Base-by-base conservation (phyloP, 2,888 invertebrate genomes). In the Phyto melanocephala region DNA sequence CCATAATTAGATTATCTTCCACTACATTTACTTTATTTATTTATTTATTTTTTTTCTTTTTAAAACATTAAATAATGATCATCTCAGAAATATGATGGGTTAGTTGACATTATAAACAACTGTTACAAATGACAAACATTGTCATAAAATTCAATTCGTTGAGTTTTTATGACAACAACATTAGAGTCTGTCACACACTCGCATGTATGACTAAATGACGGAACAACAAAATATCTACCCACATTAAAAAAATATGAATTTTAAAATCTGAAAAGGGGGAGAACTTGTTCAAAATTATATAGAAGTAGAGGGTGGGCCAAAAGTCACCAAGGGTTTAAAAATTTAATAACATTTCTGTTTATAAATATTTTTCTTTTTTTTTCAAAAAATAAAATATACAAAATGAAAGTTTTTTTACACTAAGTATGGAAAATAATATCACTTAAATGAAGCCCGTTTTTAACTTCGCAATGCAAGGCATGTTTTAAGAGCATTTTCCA, bases 1-100 rank as follows among this genome's bases (percentile, higher is more conserved):
- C 90, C 90, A 90, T 81, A 90, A 90, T 90, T 90, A 90, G 90
- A 90, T 90, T 90, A 89, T 89, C 90, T 90, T 90, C 89, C 90
- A 85, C 86, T 84, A 89, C 90, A 90, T 90, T 90, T 86, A 89
- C 88, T 89, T 86, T 86, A 88, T n/a, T n/a, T n/a, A n/a, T n/a
- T n/a, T n/a, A n/a, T n/a, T n/a, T n/a, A 28, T 6, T 28, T 89
- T 89, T 72, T 77, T 65, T 40, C 35, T 63, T 78, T 87, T 85
- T 83, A 84, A 79, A 78, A 81, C 84, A 84, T 86, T 84, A 84
- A 86, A 85, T 79, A 82, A 83, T 78, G 78, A 84, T 83, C 83
- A 81, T 85, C 17, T 17, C 6, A 10, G 15, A 37, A 74, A 60
- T 79, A 79, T 80, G 72, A 80, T 74, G 79, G 72, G 60, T 72